Evolutionary conservation across 2,113 vertebrate genomes (phyloP), one percentile per base, ranked within the genome.

Genomic region (Bufo gargarizans): DNA sequence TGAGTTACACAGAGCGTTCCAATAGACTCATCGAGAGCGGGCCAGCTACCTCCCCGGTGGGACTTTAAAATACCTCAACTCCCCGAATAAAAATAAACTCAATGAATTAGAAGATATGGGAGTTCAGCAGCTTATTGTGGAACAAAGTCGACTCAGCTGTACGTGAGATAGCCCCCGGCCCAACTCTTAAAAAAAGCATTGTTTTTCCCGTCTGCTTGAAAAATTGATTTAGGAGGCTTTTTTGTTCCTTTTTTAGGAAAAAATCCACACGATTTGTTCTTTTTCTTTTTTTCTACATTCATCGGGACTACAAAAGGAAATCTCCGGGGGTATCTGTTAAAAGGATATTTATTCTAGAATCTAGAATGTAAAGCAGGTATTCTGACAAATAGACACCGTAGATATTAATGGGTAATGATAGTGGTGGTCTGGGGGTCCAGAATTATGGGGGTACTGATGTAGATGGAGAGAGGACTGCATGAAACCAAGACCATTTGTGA

Each of bases 51-150:
- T 71, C 90, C 90, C 90, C 89, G 0, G 0, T 17, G 47, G 86
- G 43, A 3, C 6, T 10, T 77, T 89, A 88, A 87, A 90, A 65
- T 90, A 45, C 83, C 92, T 90, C 88, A 90, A 86, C 80, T 92
- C 84, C 78, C 88, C 89, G 76, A 50, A 47, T 90, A 91, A 92
- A 91, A 92, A 92, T 87, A 91, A 92, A 90, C 16, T 33, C 82
- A 67, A 88, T 72, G 61, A 92, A 91, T 92, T 91, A 91, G 74
- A 90, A 91, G 84, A 84, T 86, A 91, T 91, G 91, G 91, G 91
- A 90, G 90, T 89, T 92, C 84, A 91, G 74, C 86, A 89, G 58
- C 45, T 88, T 91, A 81, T 84, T 89, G 17, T 8, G 56, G 55
- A 69, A 13, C n/a, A 59, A n/a, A 79, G 78, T n/a, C 69, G 63